These are phyloP conservation scores for Suricata suricatta DNA, from an alignment of 2,113 vertebrate genomes.

Conservation along the genomic window DNA sequence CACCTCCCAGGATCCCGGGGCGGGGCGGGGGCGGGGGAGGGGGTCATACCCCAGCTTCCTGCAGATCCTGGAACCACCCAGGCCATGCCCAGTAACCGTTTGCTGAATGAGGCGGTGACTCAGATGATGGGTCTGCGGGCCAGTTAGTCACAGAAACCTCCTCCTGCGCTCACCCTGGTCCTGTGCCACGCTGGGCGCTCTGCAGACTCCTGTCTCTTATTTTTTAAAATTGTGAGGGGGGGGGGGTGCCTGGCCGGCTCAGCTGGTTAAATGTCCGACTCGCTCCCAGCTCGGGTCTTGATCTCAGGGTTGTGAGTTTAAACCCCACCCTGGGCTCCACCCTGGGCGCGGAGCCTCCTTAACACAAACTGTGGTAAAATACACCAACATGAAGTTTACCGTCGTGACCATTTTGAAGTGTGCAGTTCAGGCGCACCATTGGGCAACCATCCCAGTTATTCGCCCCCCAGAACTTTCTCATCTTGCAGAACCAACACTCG, in stretches of 20 bases:
- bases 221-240: background rate
- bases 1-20: background rate
- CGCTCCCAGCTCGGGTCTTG: background rate
- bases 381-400: background rate
- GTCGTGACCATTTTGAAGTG: background rate
- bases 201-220: background rate
- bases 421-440: background rate
- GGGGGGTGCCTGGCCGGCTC: background rate
- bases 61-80: background rate
- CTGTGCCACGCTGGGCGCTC: fast-evolving
- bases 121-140: background rate
- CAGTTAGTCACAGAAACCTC: background rate
- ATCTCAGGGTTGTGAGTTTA: background rate
- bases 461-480: too few species aligned
- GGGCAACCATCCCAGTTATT: background rate
- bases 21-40: too few species aligned
- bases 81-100: background rate
- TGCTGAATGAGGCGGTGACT: background rate
- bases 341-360: background rate
- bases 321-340: background rate
- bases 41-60: fast-evolving
- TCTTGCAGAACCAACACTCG: background rate
- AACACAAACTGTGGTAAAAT: background rate
- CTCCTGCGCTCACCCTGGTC: background rate
- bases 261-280: background rate